phyloP scores from a whole-genome alignment of 2,888 invertebrate species.

The Eupithecia exiguata region DNA sequence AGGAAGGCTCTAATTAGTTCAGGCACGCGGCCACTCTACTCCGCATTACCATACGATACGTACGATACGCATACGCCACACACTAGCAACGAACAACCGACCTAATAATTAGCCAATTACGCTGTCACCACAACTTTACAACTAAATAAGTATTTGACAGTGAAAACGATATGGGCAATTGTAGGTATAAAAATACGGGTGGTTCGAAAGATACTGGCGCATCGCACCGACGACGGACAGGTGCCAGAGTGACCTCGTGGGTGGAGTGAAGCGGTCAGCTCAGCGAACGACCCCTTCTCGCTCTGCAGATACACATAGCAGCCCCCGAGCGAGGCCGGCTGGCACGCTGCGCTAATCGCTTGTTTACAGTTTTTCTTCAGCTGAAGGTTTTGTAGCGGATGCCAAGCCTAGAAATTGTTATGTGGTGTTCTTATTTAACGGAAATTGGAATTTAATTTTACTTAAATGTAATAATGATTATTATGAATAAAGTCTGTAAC shows the following conservation, averaged over 20 bases:
- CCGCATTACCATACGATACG: slow-evolving; percentile 28
- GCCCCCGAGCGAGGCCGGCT: background rate
- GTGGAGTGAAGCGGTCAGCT: slow-evolving; percentile 19
- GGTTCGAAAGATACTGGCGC: background rate
- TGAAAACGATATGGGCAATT: slow-evolving; percentile 10
- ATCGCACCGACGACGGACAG: background rate
- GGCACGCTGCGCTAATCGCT: slow-evolving; percentile 21
- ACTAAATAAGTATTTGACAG: background rate
- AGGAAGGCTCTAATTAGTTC: slow-evolving; percentile 29
- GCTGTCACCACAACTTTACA: background rate
- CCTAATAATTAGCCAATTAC: slow-evolving; percentile 11
- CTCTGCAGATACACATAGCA: slow-evolving; percentile 25
- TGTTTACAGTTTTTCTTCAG: slow-evolving; percentile 36
- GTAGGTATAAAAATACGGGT: slow-evolving; percentile 11
- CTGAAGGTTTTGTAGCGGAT: slow-evolving; percentile 26
- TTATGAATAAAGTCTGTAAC: too few relatives aligned
- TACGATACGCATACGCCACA: background rate
- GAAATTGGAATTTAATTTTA: background rate
- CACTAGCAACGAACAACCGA: background rate
- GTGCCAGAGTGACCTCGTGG: background rate
- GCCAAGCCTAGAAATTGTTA: slow-evolving; percentile 15
- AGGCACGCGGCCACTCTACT: slow-evolving; percentile 30
- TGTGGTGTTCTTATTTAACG: background rate
- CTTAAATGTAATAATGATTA: too few relatives aligned
- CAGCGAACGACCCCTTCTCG: slow-evolving; percentile 25